These are phyloP conservation scores for Cricetomys ansorgei DNA, from an alignment of 2,113 vertebrate species.

Conservation along the genomic window DNA sequence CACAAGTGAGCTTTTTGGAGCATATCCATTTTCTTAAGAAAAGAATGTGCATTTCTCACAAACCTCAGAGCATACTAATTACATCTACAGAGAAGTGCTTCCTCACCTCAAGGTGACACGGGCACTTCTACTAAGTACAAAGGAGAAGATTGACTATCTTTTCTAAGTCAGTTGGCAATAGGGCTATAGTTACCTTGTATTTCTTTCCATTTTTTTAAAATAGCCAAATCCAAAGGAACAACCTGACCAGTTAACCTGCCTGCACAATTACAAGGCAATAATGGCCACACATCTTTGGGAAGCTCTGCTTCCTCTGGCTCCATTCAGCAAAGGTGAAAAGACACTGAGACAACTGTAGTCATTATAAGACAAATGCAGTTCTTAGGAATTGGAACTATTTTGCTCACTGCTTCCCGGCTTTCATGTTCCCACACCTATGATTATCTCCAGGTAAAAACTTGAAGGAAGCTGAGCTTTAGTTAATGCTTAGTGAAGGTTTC, in stretches of 20 bases:
- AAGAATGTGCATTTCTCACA: slow-evolving; percentile 9
- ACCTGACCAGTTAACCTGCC: slow-evolving; percentile 66
- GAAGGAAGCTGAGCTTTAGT: background rate
- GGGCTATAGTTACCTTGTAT: slow-evolving; percentile 20
- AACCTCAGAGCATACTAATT: background rate
- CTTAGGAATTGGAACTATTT: slow-evolving; percentile 52
- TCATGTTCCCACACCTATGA: slow-evolving; percentile 10
- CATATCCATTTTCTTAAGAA: slow-evolving; percentile 31
- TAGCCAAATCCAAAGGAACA: slow-evolving; percentile 47
- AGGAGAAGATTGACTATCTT: slow-evolving; percentile 49
- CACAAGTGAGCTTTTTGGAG: slow-evolving; percentile 20
- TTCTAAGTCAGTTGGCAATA: slow-evolving; percentile 43
- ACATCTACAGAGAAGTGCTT: background rate
- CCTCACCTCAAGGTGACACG: background rate
- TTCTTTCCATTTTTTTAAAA: slow-evolving; percentile 67
- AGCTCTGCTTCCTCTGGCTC: background rate
- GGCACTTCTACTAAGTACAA: slow-evolving; percentile 40
- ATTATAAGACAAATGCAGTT: slow-evolving; percentile 71
- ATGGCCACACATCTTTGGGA: background rate
- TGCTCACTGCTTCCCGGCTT: slow-evolving; percentile 62
- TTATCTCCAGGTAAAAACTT: slow-evolving; percentile 60
- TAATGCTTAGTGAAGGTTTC: background rate
- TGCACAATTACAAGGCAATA: slow-evolving; percentile 29
- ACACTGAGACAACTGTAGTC: slow-evolving; percentile 23
- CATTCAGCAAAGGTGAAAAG: slow-evolving; percentile 55